phyloP scores from a whole-genome alignment of 2,797 vertebrate genomes.

The Cuniculus paca region DNA sequence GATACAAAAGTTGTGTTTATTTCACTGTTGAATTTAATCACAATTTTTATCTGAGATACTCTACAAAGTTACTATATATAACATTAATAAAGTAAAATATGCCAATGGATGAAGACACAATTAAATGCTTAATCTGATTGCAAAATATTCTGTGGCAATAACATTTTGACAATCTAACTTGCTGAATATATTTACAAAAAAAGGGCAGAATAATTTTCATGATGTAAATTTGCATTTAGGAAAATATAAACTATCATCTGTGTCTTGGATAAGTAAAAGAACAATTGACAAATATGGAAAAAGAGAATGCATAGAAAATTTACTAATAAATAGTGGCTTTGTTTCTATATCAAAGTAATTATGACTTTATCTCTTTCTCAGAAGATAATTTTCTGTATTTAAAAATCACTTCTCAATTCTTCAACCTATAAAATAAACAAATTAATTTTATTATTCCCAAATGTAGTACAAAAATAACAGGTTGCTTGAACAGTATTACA shows the following conservation, averaged over 20 bases:
- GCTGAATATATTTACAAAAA: slow-evolving; percentile 4
- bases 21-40: slow-evolving; percentile 20
- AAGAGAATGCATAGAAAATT: neutral
- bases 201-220: neutral
- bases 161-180: slow-evolving; percentile 3
- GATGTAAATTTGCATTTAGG: neutral
- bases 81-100: slow-evolving; percentile 48
- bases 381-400: slow-evolving; percentile 17
- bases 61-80: neutral
- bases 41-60: slow-evolving; percentile 14
- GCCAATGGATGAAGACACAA: neutral
- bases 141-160: neutral
- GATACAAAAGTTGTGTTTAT: neutral
- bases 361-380: slow-evolving; percentile 8
- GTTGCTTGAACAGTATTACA: neutral
- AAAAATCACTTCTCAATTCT: slow-evolving; percentile 55
- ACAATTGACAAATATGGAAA: neutral
- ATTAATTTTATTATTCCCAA: slow-evolving; percentile 39
- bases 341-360: neutral
- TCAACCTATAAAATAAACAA: slow-evolving; percentile 13
- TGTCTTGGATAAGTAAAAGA: slow-evolving; percentile 21
- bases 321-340: neutral
- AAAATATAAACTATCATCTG: slow-evolving; percentile 41
- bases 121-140: slow-evolving; percentile 10
- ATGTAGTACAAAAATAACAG: slow-evolving; percentile 32